These are phyloP conservation scores for Eledone cirrhosa DNA, from an alignment of 2,888 invertebrate genomes.

Conservation along the genomic window DNA sequence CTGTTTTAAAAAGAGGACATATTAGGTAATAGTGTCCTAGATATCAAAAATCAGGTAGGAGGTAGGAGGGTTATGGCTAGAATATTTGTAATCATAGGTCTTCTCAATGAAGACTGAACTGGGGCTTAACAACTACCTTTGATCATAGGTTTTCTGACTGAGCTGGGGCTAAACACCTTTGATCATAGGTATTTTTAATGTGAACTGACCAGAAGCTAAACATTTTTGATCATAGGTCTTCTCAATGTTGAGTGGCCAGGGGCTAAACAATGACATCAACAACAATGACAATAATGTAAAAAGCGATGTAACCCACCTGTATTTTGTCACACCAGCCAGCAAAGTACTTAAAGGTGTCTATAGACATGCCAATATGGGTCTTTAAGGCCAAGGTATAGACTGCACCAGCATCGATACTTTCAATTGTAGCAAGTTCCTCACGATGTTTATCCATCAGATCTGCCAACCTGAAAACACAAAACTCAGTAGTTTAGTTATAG, in stretches of 20 bases:
- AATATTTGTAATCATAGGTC: too few species aligned
- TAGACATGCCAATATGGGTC: slow-evolving; percentile 97
- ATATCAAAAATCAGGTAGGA: too few species aligned
- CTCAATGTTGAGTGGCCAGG: not conserved
- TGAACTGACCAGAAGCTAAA: too few species aligned
- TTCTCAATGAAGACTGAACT: too few species aligned
- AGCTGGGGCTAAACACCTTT: too few species aligned
- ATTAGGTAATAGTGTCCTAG: too few species aligned
- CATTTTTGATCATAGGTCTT: too few species aligned
- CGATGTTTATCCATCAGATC: slow-evolving; percentile 94
- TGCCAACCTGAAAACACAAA: slow-evolving; percentile 75
- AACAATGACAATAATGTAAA: not conserved
- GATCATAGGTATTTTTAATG: too few species aligned
- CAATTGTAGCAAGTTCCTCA: slow-evolving; percentile 94
- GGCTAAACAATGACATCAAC: not conserved
- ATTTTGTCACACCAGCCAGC: slow-evolving; percentile 98
- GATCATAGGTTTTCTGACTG: too few species aligned
- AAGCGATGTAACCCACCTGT: slow-evolving; percentile 68
- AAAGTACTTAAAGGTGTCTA: slow-evolving; percentile 95
- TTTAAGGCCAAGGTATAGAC: slow-evolving; percentile 96
- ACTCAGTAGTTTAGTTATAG: not conserved
- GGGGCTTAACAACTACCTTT: too few species aligned
- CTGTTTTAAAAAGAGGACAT: too few species aligned
- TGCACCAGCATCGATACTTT: slow-evolving; percentile 92
- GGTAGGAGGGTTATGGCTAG: too few species aligned